Percentiles rank a stretch among this genome's conserved stretches.
Evolutionary conservation across 2,888 invertebrate genomes (phyloP).

Genomic region (Euphydryas editha): DNA sequence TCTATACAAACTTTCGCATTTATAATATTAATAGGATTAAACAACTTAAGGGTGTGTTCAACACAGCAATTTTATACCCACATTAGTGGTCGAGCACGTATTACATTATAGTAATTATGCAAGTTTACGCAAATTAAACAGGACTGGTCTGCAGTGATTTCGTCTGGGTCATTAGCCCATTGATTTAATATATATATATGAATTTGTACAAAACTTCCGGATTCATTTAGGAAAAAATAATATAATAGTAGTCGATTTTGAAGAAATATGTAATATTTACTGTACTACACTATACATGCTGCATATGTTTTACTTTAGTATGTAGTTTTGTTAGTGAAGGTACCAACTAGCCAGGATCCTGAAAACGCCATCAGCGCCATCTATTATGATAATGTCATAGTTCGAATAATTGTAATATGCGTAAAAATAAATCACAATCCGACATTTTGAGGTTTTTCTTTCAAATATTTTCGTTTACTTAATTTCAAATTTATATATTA

Average conservation of each 20-base stretch:
- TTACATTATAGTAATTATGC: conserved; percentile 28
- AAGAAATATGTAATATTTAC: too few relatives aligned
- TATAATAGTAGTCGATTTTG: background rate
- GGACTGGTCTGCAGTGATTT: conserved; percentile 6
- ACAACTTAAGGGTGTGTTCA: conserved; percentile 13
- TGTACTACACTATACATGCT: too few relatives aligned
- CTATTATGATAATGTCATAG: too few relatives aligned
- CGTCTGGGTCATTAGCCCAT: conserved; percentile 25
- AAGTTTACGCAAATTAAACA: conserved; percentile 24
- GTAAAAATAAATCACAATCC: too few relatives aligned
- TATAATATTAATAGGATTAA: background rate
- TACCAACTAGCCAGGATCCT: too few relatives aligned
- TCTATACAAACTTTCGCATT: background rate
- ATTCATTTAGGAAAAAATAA: background rate
- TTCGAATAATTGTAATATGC: too few relatives aligned
- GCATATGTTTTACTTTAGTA: too few relatives aligned
- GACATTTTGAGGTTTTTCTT: too few relatives aligned
- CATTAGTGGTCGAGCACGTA: conserved; percentile 23
- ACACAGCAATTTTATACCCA: conserved; percentile 18
- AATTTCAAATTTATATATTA: too few relatives aligned
- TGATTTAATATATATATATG: conserved; percentile 7
- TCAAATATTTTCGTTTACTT: too few relatives aligned
- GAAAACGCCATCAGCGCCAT: too few relatives aligned
- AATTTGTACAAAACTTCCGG: background rate
- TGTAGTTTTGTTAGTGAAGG: too few relatives aligned